phyloP scores from a whole-genome alignment of 1,140 invertebrate genomes.

The Diabrotica virgifera region DNA sequence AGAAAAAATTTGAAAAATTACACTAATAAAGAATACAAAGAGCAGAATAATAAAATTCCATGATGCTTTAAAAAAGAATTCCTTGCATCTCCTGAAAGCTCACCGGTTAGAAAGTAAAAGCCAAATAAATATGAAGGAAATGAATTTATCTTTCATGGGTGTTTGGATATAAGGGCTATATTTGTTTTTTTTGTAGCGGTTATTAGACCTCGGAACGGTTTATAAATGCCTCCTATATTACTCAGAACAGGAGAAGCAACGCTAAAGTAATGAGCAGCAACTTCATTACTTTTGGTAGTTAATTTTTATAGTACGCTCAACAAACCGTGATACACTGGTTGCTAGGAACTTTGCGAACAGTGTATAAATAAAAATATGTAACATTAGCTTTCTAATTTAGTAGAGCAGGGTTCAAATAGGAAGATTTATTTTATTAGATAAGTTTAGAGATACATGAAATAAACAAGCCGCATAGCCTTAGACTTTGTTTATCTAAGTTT shows the following conservation, averaged over 20 bases:
- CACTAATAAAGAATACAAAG: no score
- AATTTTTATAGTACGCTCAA: slow-evolving; percentile 6
- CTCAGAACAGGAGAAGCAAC: slow-evolving; percentile 4
- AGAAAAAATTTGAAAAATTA: no score
- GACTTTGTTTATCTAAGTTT: no score
- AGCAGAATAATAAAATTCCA: not conserved
- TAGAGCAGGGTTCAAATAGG: no score
- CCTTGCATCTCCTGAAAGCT: not conserved
- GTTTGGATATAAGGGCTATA: slow-evolving; percentile 25
- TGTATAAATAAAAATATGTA: no score
- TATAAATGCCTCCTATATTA: slow-evolving; percentile 10
- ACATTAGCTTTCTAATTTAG: no score
- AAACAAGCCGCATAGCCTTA: no score
- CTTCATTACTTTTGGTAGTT: slow-evolving; percentile 17
- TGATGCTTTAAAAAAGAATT: not conserved
- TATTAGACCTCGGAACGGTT: not conserved
- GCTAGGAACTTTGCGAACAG: no score
- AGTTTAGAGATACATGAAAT: no score
- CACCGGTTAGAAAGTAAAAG: not conserved
- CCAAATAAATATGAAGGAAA: slow-evolving; percentile 16
- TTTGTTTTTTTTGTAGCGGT: slow-evolving; percentile 19
- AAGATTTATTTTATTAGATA: no score
- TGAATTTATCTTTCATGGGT: slow-evolving; percentile 28
- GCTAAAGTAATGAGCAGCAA: slow-evolving; percentile 9
- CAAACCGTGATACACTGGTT: not conserved